Evolutionary conservation across 2,888 invertebrate species (phyloP), one percentile per base, ranked within the genome.

Genomic region (Neria commutata): DNA sequence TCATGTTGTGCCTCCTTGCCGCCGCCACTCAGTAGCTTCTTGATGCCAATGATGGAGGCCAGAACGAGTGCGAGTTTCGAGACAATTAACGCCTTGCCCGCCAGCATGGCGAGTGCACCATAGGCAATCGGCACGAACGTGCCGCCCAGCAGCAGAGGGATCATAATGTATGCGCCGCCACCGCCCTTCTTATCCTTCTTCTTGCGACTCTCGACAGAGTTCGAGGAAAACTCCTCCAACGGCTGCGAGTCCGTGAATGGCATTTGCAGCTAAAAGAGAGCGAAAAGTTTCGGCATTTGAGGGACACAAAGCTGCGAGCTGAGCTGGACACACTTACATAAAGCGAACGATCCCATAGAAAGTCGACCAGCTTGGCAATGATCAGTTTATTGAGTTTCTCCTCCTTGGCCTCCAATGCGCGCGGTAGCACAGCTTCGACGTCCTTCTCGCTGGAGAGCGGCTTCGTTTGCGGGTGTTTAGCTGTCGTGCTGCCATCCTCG

Each of bases 1-100:
- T 89, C 89, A 70, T 89, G 89, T 16, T 87, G 87, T 54, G 87
- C 85, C 58, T 89, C 88, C 65, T 81, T 80, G 58, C 87, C 86
- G 29, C 86, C 86, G 2, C 89, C 85, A 21, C 89, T 88, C 47
- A 92, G 83, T 26, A 94, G 85, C 73, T 93, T 93, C 85, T 92
- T 93, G 79, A 94, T 83, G 2, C 92, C 93, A 67, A 93, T 91
- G 70, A 93, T 92, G 67, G 89, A 91, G 60, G 93, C 92, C 51
- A 93, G 83, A 0, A 92, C 91, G 54, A 93, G 81, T 0, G 93
- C 93, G 67, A 93, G 81, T 76, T 93, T 93, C 65, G 92, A 91
- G 49, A 93, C 90, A 69, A 93, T 92, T 64, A 93, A 81, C 42
- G 93, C 93, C 80, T 94, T 94, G 67, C 93, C 93, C 45, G 93